Evolutionary conservation across 2,113 vertebrate genomes (phyloP).

Genomic region (Tetrax tetrax): DNA sequence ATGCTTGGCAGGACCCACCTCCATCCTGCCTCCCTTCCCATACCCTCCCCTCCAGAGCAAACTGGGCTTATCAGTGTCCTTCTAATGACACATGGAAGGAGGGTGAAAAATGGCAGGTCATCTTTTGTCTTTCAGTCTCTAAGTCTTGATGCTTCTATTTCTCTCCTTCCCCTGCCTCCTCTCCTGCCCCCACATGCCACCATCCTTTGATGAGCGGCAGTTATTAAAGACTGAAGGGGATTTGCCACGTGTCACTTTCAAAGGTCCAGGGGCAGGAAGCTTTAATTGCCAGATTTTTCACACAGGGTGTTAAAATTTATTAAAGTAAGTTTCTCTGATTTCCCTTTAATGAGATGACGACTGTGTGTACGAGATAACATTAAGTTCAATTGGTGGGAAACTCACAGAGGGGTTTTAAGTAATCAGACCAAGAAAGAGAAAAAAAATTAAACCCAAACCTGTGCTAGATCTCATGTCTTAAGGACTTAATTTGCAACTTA

Average conservation of each 20-base stretch:
- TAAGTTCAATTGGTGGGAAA: constrained; percentile 74
- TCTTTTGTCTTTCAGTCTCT: background rate
- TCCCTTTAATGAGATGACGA: constrained; percentile 90
- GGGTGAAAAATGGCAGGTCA: background rate
- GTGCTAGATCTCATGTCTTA: constrained; percentile 67
- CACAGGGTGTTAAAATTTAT: constrained; percentile 86
- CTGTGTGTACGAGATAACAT: constrained; percentile 87
- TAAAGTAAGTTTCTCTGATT: constrained; percentile 90
- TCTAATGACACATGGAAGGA: background rate
- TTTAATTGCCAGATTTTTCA: constrained; percentile 84
- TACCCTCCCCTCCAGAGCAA: background rate
- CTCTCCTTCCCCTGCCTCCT: background rate
- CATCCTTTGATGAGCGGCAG: constrained; percentile 15
- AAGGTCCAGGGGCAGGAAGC: constrained; percentile 67
- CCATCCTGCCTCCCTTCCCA: background rate
- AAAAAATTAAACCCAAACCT: constrained; percentile 33
- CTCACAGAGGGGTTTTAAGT: constrained; percentile 81
- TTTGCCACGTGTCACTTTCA: constrained; percentile 70
- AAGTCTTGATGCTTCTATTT: background rate
- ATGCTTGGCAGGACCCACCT: background rate
- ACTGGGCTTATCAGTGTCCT: background rate
- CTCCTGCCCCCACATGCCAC: background rate
- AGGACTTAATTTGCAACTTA: constrained; percentile 73
- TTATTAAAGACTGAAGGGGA: constrained; percentile 58
- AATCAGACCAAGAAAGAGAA: constrained; percentile 75